Percentiles rank a stretch among this genome's conserved stretches.
Evolutionary conservation across 2,888 invertebrate genomes (phyloP).

Genomic region (Spodoptera picta): DNA sequence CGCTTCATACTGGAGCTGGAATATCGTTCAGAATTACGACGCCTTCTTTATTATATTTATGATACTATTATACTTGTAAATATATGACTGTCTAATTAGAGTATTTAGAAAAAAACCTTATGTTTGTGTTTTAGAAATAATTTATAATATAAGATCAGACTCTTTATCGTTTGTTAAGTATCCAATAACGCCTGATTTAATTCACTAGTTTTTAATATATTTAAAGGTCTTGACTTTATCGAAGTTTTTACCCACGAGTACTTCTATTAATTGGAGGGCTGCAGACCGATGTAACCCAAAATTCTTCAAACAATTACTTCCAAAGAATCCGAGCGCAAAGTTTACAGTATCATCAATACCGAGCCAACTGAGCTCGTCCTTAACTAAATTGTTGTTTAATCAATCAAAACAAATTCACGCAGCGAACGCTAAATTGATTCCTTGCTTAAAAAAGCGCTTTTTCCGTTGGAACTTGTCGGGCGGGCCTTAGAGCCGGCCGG

Average conservation of each 20-base stretch:
- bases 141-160: too few relatives aligned
- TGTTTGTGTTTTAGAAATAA: too few relatives aligned
- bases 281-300: slow-evolving; percentile 5
- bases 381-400: slow-evolving; percentile 55
- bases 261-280: too few relatives aligned
- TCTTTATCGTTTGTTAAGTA: too few relatives aligned
- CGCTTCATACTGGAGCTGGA: slow-evolving; percentile 15
- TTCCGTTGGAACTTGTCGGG: slow-evolving; percentile 12
- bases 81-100: too few relatives aligned
- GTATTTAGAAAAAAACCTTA: too few relatives aligned
- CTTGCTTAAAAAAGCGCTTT: slow-evolving; percentile 34
- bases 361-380: slow-evolving; percentile 14
- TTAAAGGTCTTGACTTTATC: not conserved
- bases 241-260: too few relatives aligned
- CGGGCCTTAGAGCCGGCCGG: slow-evolving; percentile 7
- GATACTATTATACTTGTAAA: too few relatives aligned
- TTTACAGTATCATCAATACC: slow-evolving; percentile 32
- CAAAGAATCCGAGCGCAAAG: slow-evolving; percentile 19
- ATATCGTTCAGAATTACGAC: too few relatives aligned
- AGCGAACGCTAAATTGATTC: slow-evolving; percentile 49
- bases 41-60: too few relatives aligned
- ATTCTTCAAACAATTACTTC: slow-evolving; percentile 17
- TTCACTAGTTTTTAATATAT: too few relatives aligned
- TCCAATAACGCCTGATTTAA: too few relatives aligned
- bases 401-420: slow-evolving; percentile 51